Percentiles rank a stretch among this genome's conserved stretches.
Conservation (phyloP, 2,797 vertebrate genomes). For the Gobionotothen gibberifrons region DNA sequence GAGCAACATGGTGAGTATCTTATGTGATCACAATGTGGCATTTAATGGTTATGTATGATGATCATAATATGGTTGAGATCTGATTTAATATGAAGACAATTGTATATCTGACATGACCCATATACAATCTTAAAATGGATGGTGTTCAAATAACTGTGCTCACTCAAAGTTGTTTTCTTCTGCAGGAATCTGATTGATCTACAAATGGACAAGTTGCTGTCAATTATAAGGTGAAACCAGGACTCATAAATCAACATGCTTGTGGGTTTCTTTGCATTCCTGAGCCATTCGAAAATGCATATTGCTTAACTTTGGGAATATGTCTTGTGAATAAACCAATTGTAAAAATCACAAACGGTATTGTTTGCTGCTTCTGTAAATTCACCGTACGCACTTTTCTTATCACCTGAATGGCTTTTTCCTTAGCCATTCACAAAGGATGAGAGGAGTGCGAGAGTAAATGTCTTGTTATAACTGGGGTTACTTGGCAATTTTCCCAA, state of each 20-base stretch:
- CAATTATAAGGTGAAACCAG: not conserved
- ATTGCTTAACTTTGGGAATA: not conserved
- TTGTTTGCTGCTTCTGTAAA: not conserved
- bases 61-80: constrained; percentile 87
- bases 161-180: not conserved
- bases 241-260: not conserved
- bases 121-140: not conserved
- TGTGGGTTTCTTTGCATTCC: too few relatives aligned
- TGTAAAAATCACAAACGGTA: not conserved
- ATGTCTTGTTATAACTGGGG: constrained; percentile 91
- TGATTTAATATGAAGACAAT: constrained; percentile 82
- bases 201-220: not conserved
- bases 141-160: not conserved
- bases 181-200: not conserved
- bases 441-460: constrained; percentile 88
- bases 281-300: too few relatives aligned
- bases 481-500: constrained; percentile 74
- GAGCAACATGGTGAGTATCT: constrained; percentile 29
- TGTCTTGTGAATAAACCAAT: constrained; percentile 33
- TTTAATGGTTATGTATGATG: constrained; percentile 71
- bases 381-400: constrained; percentile 79
- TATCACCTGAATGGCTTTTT: constrained; percentile 79
- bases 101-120: constrained; percentile 50
- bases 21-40: fast-evolving
- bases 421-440: constrained; percentile 74